Evolutionary conservation across 64 coral and sea anemone species (phyloP), one percentile per base, ranked within the genome.

Genomic region (Dendrophyllia cribrosa): DNA sequence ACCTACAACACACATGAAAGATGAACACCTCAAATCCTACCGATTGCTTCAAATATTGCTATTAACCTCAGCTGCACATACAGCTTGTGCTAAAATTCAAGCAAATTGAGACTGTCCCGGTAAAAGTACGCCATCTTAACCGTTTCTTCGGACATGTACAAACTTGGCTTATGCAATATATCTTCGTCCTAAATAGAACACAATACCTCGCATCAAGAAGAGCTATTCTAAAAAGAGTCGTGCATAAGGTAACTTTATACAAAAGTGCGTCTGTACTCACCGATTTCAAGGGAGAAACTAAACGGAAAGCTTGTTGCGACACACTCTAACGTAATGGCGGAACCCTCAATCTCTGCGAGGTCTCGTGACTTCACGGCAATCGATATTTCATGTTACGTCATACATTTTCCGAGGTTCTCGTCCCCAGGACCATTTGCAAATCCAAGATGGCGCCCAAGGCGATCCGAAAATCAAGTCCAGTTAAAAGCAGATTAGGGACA

Each of bases 401-500:
- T 89, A 6, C 55, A 52, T 50, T 3, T 6, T 48, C 5, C 20
- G 25, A 84, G 34, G 34, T 34, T 67, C 90, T 92, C 90, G 58
- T 52, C 86, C 75, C 60, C 72, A 77, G 51, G 59, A 56, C 12
- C 49, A 3, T 20, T 9, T 20, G 9, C 58, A 15, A 34, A 51
- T 91, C 22, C 55, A 96, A 93, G 14, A 97, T 97, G 95, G 91
- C 95, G 95, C 95, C 95, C 34, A 96, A 99, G 61, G 78, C 90
- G 2, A 91, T 88, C 59, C 70, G 77, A 79, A 87, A 70, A 43
- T 79, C 82, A 58, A 66, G 67, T 61, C 58, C 78, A 6, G 63
- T 75, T 43, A 96, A 91, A 84, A 71, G 76, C 46, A 84, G 67
- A 81, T 70, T 67, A 20, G 73, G 52, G 7, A 82, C 88, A 70